Percentiles rank a stretch among this genome's conserved stretches.
These are phyloP conservation scores for Nothoprocta pentlandii DNA, from an alignment of 2,113 vertebrate genomes.

Conservation along the genomic window DNA sequence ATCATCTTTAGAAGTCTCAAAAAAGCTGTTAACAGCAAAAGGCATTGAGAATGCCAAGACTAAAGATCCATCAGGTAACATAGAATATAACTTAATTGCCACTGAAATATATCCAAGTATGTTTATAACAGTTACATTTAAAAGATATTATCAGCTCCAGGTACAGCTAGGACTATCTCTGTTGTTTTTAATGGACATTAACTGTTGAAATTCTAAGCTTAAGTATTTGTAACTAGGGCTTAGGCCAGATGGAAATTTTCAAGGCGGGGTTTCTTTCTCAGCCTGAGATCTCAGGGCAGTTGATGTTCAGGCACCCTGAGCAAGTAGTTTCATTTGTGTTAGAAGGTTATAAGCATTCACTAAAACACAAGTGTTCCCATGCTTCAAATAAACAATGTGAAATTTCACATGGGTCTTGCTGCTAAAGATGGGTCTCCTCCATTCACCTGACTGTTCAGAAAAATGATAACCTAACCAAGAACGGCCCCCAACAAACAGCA, in stretches of 20 bases:
- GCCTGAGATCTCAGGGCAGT: not conserved
- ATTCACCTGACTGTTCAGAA: not conserved
- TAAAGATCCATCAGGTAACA: no score
- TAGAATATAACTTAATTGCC: not conserved
- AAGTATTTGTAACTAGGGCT: not conserved
- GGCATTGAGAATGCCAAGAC: not conserved
- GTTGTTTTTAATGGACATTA: not conserved
- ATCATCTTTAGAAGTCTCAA: not conserved
- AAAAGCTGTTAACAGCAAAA: not conserved
- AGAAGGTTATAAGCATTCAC: not conserved
- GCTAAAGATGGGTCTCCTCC: rapidly evolving
- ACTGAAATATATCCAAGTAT: not conserved
- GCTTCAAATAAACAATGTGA: not conserved
- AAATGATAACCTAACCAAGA: not conserved
- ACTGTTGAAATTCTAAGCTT: not conserved
- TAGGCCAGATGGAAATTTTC: not conserved
- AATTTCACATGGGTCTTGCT: not conserved
- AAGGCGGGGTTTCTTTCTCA: not conserved
- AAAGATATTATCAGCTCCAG: not conserved
- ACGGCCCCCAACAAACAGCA: not conserved
- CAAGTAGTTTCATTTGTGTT: not conserved
- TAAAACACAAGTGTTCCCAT: not conserved
- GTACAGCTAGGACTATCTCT: not conserved
- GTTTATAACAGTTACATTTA: not conserved
- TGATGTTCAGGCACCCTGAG: not conserved